These are phyloP conservation scores for Syrrhaptes paradoxus DNA, from an alignment of 2,113 vertebrate species.

Conservation along the genomic window DNA sequence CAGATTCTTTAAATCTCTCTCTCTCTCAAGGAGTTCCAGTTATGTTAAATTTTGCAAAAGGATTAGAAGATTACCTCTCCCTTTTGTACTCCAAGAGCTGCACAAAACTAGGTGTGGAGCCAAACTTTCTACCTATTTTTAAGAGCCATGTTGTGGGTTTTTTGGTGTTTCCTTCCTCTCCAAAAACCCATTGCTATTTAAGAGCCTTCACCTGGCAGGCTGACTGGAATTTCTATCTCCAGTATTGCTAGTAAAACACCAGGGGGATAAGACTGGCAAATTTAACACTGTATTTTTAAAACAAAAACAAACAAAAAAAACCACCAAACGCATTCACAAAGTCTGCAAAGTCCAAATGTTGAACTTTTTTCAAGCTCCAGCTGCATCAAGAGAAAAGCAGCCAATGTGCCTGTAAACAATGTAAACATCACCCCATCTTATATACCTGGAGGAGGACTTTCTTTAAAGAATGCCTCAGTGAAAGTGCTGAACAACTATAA, in stretches of 20 bases:
- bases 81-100: background rate
- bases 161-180: background rate
- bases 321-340: background rate
- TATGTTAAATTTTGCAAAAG: background rate
- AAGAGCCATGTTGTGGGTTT: background rate
- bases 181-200: background rate
- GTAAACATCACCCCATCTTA: background rate
- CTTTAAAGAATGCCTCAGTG: background rate
- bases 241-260: background rate
- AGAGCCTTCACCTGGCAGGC: background rate
- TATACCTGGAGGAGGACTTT: background rate
- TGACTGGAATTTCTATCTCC: background rate
- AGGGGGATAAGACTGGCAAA: background rate
- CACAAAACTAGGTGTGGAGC: background rate
- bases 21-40: background rate
- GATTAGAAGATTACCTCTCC: background rate
- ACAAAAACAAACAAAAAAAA: background rate
- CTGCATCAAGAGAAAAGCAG: background rate
- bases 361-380: background rate
- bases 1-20: background rate
- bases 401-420: background rate
- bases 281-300: background rate
- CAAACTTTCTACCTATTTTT: background rate
- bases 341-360: background rate
- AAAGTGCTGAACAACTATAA: background rate